These are phyloP conservation scores for Rousettus madagascariensis DNA, from an alignment of 2,797 vertebrate species.

Conservation along the genomic window DNA sequence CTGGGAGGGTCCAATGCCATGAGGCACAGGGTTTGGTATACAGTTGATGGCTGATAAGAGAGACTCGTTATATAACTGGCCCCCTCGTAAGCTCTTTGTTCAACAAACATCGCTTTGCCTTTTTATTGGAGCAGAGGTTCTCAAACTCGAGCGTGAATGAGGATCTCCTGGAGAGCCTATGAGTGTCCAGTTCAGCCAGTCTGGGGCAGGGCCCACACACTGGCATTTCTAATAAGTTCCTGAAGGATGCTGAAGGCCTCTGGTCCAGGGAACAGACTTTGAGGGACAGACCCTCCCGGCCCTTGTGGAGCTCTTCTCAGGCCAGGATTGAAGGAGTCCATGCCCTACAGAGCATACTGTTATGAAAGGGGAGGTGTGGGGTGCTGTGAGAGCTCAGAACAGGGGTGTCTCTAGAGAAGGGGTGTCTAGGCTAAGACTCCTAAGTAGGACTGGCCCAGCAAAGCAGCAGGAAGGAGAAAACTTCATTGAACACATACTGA, in stretches of 20 bases:
- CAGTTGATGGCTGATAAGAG: neutral
- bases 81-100: neutral
- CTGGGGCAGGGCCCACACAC: neutral
- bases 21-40: neutral
- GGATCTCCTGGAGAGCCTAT: neutral
- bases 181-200: neutral
- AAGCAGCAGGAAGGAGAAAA: neutral
- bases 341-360: too few species aligned
- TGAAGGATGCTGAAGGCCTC: neutral
- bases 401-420: neutral
- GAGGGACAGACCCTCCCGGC: fast-evolving
- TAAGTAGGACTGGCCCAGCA: neutral
- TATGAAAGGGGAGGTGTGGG: neutral
- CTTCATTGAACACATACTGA: neutral
- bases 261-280: neutral
- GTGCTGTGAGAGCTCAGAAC: neutral
- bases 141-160: neutral
- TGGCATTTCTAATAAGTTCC: neutral
- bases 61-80: neutral
- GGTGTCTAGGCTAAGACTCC: neutral
- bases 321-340: neutral
- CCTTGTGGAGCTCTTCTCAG: neutral
- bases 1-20: neutral
- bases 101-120: neutral
- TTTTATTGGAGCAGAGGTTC: neutral